A percentile compares a stretch with the other conserved stretches of the same genome.
Conservation (phyloP, 1,140 invertebrate species). For the Solen grandis region DNA sequence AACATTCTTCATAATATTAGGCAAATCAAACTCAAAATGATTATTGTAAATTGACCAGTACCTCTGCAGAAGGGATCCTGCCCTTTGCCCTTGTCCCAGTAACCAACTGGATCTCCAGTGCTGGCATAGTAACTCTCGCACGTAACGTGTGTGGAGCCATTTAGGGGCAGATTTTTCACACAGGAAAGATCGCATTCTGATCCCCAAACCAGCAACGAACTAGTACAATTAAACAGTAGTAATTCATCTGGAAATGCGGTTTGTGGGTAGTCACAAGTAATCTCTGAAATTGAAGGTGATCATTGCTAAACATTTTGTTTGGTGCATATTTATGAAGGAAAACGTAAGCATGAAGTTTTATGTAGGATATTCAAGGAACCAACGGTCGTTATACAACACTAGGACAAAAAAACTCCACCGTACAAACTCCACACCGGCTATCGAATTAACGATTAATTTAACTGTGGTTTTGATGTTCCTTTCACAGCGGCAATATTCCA, state of each 20-base stretch:
- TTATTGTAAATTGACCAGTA: neutral
- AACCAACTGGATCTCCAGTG: slow-evolving; percentile 1
- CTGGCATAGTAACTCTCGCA: slow-evolving; percentile 8
- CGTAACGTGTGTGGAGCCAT: slow-evolving; percentile 11
- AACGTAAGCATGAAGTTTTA: no score
- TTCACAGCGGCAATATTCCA: no score
- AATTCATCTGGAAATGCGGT: neutral
- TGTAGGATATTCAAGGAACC: no score
- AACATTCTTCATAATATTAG: neutral
- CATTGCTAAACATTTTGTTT: no score
- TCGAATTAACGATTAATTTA: no score
- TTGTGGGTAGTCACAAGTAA: neutral
- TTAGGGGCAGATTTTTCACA: neutral
- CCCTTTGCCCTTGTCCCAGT: slow-evolving; percentile 8
- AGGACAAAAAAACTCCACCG: neutral
- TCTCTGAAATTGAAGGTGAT: slow-evolving; percentile 2
- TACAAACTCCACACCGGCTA: no score
- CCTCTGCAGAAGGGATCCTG: slow-evolving; percentile 30
- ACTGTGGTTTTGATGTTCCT: no score
- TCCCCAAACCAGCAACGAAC: neutral
- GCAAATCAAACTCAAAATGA: neutral
- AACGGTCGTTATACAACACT: neutral
- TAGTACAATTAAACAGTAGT: slow-evolving; percentile 4
- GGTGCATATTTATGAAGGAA: no score
- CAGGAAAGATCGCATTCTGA: slow-evolving; percentile 5